Evolutionary conservation across 2,797 vertebrate genomes (phyloP), one percentile per base, ranked within the genome.

Genomic region (Microcaecilia unicolor): DNA sequence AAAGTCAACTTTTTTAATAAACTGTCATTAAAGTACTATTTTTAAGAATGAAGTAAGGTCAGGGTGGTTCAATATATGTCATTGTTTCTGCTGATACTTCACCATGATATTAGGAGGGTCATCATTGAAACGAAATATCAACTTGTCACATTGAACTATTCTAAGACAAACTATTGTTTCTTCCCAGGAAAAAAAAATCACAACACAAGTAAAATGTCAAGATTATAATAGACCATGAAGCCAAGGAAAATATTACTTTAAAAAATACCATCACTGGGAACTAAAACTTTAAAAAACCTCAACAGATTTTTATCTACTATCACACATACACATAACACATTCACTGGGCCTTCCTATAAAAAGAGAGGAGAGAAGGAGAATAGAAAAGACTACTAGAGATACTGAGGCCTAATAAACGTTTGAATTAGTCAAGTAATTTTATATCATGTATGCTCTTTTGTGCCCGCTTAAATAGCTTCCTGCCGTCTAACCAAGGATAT

Each of bases 1-100:
- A 42, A 65, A 59, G 16, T 19, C 43, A 54, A 60, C 55, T 38
- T 69, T 70, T 68, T 59, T 50, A 19, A 49, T 52, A 48, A 58
- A 55, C 44, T 77, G 69, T 72, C 80, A 77, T 65, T 77, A 74
- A 63, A 64, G 65, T 72, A 73, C 80, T 76, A 78, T 78, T 77
- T 79, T 77, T 74, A 79, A 78, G 76, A 81, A n/a, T n/a, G 61
- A 79, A 78, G 79, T 78, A 74, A 78, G 52, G 69, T 68, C 67
- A 72, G 55, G 65, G 61, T 72, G 58, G 51, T 70, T 77, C 73
- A 74, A 71, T 77, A 76, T 72, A 73, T 67, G 69, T 68, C 66
- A 63, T 45, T 38, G 64, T 67, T 76, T 76, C 72, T 60, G 61
- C 67, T 83, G 80, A 80, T 77, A 81, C 83, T 83, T 83, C 81